Base-by-base conservation (phyloP, 2,888 invertebrate species). In the Adelphocoris suturalis region DNA sequence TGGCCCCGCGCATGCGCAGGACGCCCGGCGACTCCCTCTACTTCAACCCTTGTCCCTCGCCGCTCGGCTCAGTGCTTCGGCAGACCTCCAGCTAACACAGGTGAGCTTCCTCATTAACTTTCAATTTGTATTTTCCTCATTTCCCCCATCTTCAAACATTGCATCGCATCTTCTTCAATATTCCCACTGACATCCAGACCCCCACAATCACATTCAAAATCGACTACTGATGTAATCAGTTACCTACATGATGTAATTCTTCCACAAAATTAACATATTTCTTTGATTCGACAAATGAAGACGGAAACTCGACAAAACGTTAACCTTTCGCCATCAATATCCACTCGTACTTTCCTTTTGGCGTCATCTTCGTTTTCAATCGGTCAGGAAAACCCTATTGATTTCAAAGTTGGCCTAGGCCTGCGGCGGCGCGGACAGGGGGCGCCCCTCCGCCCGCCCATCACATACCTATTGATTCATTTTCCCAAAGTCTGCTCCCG, bases 1-100 rank as follows among this genome's bases (percentile, higher is more conserved):
- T 28, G 61, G 37, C 28, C 61, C 23, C 16, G 78, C 88, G 88
- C 88, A 88, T 88, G 88, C 88, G 88, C 88, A 0, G 28, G 14
- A 5, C 68, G 9, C 28, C 80, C 80, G 78, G 23, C 23, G 37
- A 52, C 88, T 78, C 88, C 88, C 78, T 37, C 88, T 88, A 88
- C 88, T 78, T 88, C 88, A 88, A 88, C 88, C 88, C 88, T 88
- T 37, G 88, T 78, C n/a, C 88, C 52, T 55, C 88, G 52, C 78
- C 78, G 88, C 16, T 28, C 88, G 78, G 88, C 88, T 88, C 88
- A 88, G 88, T 88, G 76, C 88, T 88, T 80, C 88, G 88, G 88
- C 88, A 88, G 80, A 88, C 88, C 55, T 88, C 80, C 19, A 37
- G 75, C 68, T 68, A 23, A n/a, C 46, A 68, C 75, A 27, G 78